Conservation (phyloP, 2,113 vertebrate genomes). For the Hypocryptadius cinnamomeus region DNA sequence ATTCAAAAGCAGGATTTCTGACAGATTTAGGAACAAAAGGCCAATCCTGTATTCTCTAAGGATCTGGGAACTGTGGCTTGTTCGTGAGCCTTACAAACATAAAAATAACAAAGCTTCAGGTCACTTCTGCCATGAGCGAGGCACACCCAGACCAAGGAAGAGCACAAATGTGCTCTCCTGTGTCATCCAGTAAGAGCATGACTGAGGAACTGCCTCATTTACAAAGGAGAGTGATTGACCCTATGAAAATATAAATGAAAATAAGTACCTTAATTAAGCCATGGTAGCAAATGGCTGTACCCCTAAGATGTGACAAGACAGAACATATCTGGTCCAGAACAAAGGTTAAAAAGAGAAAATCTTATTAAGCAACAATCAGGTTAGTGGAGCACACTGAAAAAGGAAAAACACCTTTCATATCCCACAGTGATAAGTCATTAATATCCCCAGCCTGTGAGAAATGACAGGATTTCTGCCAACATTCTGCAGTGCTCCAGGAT, state of each 20-base stretch:
- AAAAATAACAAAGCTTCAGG: no score
- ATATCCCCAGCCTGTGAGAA: background rate
- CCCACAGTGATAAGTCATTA: background rate
- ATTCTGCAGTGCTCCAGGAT: background rate
- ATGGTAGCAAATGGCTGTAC: background rate
- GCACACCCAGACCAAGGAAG: background rate
- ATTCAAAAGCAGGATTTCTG: background rate
- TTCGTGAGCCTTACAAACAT: background rate
- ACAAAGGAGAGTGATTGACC: background rate
- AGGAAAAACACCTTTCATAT: background rate
- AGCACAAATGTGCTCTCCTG: fast-evolving
- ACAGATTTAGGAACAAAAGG: background rate
- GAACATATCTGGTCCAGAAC: background rate
- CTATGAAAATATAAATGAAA: background rate
- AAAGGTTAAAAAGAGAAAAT: background rate
- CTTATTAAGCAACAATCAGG: background rate
- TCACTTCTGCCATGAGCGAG: background rate
- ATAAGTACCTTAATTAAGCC: background rate
- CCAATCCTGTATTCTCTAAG: background rate
- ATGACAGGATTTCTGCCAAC: background rate
- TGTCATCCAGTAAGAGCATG: background rate
- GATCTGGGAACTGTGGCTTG: background rate
- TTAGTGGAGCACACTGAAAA: background rate
- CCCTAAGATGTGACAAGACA: background rate
- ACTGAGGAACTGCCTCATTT: background rate